Evolutionary conservation across 2,113 vertebrate genomes (phyloP), one percentile per base, ranked within the genome.

Genomic region (Strix uralensis): DNA sequence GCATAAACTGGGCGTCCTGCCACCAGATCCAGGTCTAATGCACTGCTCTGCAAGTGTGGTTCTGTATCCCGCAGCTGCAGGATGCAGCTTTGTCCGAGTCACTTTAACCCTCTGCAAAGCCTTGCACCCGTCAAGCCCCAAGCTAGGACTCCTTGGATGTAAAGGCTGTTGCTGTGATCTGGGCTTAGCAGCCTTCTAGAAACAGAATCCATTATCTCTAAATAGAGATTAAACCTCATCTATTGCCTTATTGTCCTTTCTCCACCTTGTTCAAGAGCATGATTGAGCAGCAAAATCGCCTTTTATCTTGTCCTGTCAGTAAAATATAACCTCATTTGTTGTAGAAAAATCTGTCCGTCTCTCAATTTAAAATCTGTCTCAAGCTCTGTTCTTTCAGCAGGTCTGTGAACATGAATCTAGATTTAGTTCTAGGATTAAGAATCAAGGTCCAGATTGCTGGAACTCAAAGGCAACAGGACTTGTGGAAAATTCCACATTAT

Each of bases 1-100:
- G 96, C 95, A 96, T 96, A 81, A 88, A 81, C 93, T 46, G 81
- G 97, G 95, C 94, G 2, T 34, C 71, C 79, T 97, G 95, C 96
- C 96, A 97, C 87, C 80, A 69, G 30, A 29, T 27, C 81, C 80
- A 84, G 91, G 83, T 86, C 86, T 73, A 26, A 58, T n/a, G 47
- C 47, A 9, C 74, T 34, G 72, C 92, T 89, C 6, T 46, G 44
- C 17, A 77, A 36, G 83, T 63, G 3, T 3, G 5, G 52, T 86
- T 79, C 69, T 88, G 88, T 77, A 63, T 89, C 80, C 65, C 30
- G 32, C 72, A 81, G 75, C 87, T 93, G 94, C 27, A 4, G 59
- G 78, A 65, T 61, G 79, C 51, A 85, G 77, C 74, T 91, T 61
- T 4, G 2, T 40, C 72, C 4, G 3, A 55, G 55, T 40, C 61